Conservation (phyloP, 2,797 vertebrate species). For the Australoheros facetus region DNA sequence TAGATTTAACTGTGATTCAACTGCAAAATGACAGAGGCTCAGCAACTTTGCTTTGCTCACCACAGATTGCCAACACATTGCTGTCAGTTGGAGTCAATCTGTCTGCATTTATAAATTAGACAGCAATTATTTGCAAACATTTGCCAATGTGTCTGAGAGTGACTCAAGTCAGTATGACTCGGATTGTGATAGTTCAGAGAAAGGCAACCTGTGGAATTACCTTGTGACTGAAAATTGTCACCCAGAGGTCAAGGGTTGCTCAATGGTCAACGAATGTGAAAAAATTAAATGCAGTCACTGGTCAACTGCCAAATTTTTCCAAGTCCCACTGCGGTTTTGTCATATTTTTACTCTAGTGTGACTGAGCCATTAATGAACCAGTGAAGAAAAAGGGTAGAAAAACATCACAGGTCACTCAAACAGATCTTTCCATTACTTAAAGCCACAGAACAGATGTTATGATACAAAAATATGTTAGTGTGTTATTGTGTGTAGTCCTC, state of each 20-base stretch:
- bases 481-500: constrained; percentile 50
- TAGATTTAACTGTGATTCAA: neutral
- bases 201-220: neutral
- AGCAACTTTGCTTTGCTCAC: neutral
- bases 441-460: neutral
- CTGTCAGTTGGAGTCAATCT: too few relatives aligned
- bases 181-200: neutral
- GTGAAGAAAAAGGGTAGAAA: neutral
- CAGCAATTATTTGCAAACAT: neutral
- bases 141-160: neutral
- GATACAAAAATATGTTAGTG: neutral
- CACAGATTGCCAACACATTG: too few relatives aligned
- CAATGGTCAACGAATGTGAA: neutral
- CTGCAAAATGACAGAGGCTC: neutral
- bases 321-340: too few relatives aligned
- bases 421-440: neutral
- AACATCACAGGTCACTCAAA: neutral
- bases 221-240: neutral
- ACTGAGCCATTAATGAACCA: neutral
- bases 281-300: neutral
- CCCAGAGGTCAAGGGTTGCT: neutral
- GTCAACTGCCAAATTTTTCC: neutral
- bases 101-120: neutral
- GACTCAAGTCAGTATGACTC: neutral
- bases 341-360: neutral